These are phyloP conservation scores for Brachionus paranguensis DNA, from an alignment of 1,140 invertebrate genomes.

Conservation along the genomic window DNA sequence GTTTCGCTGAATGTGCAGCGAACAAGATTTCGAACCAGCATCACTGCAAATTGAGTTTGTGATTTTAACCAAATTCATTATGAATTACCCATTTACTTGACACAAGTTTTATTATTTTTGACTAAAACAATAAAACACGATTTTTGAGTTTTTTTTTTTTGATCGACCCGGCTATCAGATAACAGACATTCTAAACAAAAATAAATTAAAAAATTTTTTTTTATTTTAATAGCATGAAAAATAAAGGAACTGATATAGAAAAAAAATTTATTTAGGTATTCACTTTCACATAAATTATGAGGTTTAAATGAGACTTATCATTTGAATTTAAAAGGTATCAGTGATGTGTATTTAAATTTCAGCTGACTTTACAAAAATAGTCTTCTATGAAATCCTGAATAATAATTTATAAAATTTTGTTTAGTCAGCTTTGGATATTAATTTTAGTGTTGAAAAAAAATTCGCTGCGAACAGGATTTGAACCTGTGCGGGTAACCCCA, in stretches of 20 bases:
- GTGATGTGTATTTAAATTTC: neutral
- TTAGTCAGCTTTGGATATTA: neutral
- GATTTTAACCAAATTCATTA: neutral
- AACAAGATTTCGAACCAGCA: neutral
- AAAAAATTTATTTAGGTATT: neutral
- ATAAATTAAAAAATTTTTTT: neutral
- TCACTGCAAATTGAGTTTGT: neutral
- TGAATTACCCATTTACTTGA: neutral
- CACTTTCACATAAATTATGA: neutral
- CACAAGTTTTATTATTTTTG: neutral
- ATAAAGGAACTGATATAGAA: neutral
- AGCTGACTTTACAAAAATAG: neutral
- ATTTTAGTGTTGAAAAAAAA: neutral
- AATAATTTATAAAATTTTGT: neutral
- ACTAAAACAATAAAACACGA: neutral
- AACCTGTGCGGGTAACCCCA: conserved; percentile 40
- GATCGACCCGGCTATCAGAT: neutral
- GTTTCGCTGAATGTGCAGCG: neutral
- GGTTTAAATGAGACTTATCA: neutral
- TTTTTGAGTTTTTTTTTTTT: neutral
- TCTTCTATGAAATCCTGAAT: neutral
- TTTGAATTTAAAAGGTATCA: neutral
- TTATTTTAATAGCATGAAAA: neutral
- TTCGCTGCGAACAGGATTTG: conserved; percentile 40
- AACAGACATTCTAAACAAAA: neutral